A percentile compares a stretch with the other conserved stretches of the same genome.
phyloP scores from a whole-genome alignment of 2,888 invertebrate genomes.

The Leptopilina drosophilae region DNA sequence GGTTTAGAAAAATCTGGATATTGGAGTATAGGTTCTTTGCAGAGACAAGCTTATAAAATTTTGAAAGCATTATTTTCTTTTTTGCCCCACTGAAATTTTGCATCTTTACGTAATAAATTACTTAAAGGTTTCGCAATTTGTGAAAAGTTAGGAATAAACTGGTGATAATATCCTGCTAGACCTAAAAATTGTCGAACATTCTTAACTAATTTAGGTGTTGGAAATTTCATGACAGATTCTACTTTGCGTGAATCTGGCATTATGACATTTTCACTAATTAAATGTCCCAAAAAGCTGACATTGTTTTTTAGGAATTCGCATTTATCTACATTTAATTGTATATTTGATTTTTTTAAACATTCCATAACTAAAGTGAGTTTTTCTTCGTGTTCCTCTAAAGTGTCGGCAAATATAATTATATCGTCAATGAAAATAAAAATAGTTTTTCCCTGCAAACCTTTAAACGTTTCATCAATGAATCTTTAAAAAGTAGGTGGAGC shows the following conservation, averaged over 20 bases:
- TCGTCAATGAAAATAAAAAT: too few species aligned
- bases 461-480: too few species aligned
- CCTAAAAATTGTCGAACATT: conserved; percentile 7
- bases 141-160: conserved; percentile 38
- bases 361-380: neutral
- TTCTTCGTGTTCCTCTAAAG: neutral
- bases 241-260: neutral
- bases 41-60: neutral
- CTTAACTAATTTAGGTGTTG: neutral
- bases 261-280: neutral
- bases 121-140: conserved; percentile 43
- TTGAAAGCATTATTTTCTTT: conserved; percentile 27
- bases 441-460: too few species aligned
- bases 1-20: conserved; percentile 38
- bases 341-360: neutral
- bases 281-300: neutral
- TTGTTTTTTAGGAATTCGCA: neutral
- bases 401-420: too few species aligned
- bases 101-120: conserved; percentile 23
- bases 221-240: neutral
- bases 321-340: neutral
- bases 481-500: too few species aligned
- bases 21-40: conserved; percentile 20
- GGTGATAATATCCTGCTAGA: conserved; percentile 12
- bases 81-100: conserved; percentile 24